Conservation (phyloP, 2,888 invertebrate species). For the Stegophylla sp. region DNA sequence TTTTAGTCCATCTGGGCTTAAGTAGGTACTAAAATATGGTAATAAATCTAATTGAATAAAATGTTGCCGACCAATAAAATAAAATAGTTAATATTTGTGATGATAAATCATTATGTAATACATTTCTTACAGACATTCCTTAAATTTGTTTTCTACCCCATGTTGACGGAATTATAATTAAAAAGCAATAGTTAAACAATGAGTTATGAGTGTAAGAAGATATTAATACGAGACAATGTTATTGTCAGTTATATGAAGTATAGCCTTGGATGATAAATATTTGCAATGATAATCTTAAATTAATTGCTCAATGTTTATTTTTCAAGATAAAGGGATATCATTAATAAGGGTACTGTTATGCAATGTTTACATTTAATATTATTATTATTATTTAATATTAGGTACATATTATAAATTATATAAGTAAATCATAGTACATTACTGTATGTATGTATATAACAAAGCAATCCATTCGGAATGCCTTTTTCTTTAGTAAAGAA, state of each 20-base stretch:
- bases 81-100: no score
- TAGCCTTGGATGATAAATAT: slow-evolving; percentile 15
- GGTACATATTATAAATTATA: no score
- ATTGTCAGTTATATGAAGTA: not conserved
- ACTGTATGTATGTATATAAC: no score
- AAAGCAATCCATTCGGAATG: no score
- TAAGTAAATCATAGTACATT: no score
- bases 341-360: not conserved
- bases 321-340: not conserved
- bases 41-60: not conserved
- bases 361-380: not conserved
- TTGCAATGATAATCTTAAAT: not conserved
- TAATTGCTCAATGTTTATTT: not conserved
- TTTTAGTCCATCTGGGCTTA: no score
- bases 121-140: not conserved
- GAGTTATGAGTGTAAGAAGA: not conserved
- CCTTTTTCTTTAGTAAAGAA: no score
- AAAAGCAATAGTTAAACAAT: not conserved
- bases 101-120: no score
- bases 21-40: not conserved
- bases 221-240: not conserved
- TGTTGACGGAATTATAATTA: not conserved
- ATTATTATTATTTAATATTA: not conserved
- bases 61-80: not conserved
- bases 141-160: not conserved